Base-by-base conservation (phyloP, 2,888 invertebrate species). In the Acanthococcus lagerstroemiae region DNA sequence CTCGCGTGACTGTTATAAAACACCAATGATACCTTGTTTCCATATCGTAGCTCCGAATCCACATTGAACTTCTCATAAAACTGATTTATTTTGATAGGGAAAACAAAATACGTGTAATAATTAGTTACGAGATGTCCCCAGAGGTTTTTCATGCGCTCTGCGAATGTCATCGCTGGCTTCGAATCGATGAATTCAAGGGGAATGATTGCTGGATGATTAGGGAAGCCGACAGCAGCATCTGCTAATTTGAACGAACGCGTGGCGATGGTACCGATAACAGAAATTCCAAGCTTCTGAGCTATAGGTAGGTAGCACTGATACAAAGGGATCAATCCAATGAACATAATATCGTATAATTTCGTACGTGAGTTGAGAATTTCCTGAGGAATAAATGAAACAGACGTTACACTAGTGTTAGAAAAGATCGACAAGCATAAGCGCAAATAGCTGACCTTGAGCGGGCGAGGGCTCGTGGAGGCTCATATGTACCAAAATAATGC, bases 291-390 rank as follows among this genome's bases (percentile, higher is more conserved):
- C 24, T 61, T 61, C 46, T 50, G 50, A 30, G 60, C 60, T 52
- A 61, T 27, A 7, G 60, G 60, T 22, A 61, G 22, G 15, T 26
- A 61, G 21, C 60, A 61, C 26, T 61, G 21, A 50, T 48, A 27
- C n/a, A 50, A 17, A 7, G 27, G 26, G 1, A 25, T 24, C 7
- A 50, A 6, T 25, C 50, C 60, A n/a, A 61, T 30, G 22, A 61
- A 61, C 30, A 61, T 46, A 6, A 61, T 50, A 27, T 61, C 48
- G 50, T 48, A 61, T 37, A 61, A 22, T 61, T 61, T 61, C 12
- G 48, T 17, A 15, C 19, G 27, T n/a, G 60, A 48, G 9, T 27
- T 27, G 7, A 61, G 22, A 9, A 61, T 26, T 17, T 24, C 22
- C 60, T 61, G 21, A 26, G 50, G 17, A 52, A 5, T n/a, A n/a